These are phyloP conservation scores for Holothuria glaberrima DNA, from an alignment of 35 echinoderm and acorn worm genomes.

Conservation along the genomic window DNA sequence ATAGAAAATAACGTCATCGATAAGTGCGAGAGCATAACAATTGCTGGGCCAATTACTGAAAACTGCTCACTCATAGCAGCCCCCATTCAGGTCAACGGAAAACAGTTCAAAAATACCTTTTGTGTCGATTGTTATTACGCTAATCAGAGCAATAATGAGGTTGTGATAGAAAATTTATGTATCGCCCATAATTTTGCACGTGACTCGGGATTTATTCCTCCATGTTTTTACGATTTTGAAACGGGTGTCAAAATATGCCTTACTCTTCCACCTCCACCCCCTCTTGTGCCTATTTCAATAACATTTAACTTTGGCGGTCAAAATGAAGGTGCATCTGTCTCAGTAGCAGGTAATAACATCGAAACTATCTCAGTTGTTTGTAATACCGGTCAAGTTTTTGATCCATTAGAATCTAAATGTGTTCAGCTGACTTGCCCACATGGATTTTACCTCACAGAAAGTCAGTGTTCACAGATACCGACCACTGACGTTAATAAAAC, in stretches of 20 bases:
- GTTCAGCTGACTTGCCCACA: neutral
- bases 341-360: neutral
- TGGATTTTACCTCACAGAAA: neutral
- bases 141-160: neutral
- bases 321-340: slow-evolving; percentile 5
- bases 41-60: neutral
- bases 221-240: neutral
- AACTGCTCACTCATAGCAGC: slow-evolving; percentile 10
- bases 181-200: neutral
- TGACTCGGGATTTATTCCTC: neutral
- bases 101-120: neutral
- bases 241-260: neutral
- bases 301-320: slow-evolving; percentile 29
- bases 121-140: slow-evolving; percentile 14
- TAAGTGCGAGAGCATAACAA: neutral
- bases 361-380: neutral
- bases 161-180: no score
- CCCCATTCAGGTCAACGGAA: neutral
- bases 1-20: neutral
- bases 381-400: slow-evolving; percentile 5
- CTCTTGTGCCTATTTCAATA: slow-evolving; percentile 18
- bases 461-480: neutral
- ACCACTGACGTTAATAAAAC: neutral
- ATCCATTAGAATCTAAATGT: slow-evolving; percentile 22
- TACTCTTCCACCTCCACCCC: neutral